phyloP scores from a whole-genome alignment of 2,797 vertebrate species.

The Crocidura indochinensis region DNA sequence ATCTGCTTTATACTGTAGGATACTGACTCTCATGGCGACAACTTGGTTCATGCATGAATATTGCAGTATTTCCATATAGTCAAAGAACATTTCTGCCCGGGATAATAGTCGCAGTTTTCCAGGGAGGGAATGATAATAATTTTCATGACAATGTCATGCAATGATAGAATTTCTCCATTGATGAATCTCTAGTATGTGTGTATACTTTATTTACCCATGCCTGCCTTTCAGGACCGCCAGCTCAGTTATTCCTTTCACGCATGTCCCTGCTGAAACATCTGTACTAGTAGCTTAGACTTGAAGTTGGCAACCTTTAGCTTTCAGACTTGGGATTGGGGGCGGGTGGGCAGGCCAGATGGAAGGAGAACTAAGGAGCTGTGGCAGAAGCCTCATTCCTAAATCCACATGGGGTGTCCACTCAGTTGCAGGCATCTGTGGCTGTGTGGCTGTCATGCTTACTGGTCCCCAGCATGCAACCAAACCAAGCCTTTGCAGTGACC shows the following conservation, averaged over 20 bases:
- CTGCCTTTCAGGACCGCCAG: constrained; percentile 83
- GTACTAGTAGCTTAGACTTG: constrained; percentile 75
- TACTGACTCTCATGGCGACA: constrained; percentile 88
- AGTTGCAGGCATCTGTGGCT: neutral
- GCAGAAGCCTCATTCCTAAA: neutral
- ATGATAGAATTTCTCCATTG: constrained; percentile 92
- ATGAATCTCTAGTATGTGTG: constrained; percentile 91
- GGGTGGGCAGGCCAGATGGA: neutral
- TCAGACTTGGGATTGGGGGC: neutral
- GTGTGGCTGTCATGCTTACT: neutral
- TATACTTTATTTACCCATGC: constrained; percentile 91
- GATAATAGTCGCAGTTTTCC: constrained; percentile 85
- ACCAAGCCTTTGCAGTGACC: neutral
- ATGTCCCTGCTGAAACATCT: constrained; percentile 81
- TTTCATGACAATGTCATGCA: constrained; percentile 94
- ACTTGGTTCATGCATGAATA: constrained; percentile 90
- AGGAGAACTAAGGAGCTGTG: neutral
- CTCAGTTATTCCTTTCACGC: constrained; percentile 78
- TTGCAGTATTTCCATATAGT: constrained; percentile 91
- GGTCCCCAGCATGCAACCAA: accelerated
- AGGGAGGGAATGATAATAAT: constrained; percentile 91
- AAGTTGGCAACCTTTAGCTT: constrained; percentile 57
- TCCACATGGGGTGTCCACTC: neutral
- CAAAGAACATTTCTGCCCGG: constrained; percentile 90
- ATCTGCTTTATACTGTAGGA: constrained; percentile 89